These are phyloP conservation scores for Danio tinwini DNA, from an alignment of 2,797 vertebrate genomes.

Conservation along the genomic window DNA sequence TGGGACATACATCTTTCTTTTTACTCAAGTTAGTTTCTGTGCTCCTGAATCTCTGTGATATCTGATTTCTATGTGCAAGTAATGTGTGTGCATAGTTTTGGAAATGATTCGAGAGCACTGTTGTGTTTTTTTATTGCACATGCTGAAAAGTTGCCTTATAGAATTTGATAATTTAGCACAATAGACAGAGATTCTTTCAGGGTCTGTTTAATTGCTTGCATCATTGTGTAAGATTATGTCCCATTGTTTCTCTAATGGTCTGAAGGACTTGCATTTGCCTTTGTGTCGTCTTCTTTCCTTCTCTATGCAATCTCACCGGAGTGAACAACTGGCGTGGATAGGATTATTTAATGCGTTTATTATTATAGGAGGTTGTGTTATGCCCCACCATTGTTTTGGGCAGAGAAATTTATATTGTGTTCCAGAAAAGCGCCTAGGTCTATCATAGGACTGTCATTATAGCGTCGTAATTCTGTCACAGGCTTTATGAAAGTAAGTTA, in stretches of 20 bases:
- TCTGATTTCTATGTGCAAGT: background rate
- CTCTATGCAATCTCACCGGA: constrained; percentile 1
- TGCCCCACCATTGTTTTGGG: constrained; percentile 6
- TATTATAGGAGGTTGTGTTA: background rate
- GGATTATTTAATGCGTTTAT: constrained; percentile 7
- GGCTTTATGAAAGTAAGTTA: constrained; percentile 13
- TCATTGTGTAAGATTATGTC: too few relatives aligned
- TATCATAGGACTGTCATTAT: constrained; percentile 32
- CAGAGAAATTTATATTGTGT: background rate
- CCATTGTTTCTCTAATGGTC: constrained; percentile 31
- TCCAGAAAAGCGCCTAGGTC: constrained; percentile 5
- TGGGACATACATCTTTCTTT: too few relatives aligned
- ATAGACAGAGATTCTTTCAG: constrained; percentile 21
- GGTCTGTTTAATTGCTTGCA: constrained; percentile 35
- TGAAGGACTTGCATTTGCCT: background rate
- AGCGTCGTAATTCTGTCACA: constrained; percentile 4
- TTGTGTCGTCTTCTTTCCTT: background rate
- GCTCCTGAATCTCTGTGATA: background rate
- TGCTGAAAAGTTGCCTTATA: constrained; percentile 13
- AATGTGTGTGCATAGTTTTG: background rate
- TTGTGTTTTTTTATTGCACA: constrained; percentile 34
- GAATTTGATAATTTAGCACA: background rate
- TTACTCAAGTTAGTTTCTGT: too few relatives aligned
- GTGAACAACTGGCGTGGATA: constrained; percentile 32
- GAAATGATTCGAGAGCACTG: background rate